phyloP scores from a whole-genome alignment of 2,797 vertebrate species.

The Perodicticus potto region DNA sequence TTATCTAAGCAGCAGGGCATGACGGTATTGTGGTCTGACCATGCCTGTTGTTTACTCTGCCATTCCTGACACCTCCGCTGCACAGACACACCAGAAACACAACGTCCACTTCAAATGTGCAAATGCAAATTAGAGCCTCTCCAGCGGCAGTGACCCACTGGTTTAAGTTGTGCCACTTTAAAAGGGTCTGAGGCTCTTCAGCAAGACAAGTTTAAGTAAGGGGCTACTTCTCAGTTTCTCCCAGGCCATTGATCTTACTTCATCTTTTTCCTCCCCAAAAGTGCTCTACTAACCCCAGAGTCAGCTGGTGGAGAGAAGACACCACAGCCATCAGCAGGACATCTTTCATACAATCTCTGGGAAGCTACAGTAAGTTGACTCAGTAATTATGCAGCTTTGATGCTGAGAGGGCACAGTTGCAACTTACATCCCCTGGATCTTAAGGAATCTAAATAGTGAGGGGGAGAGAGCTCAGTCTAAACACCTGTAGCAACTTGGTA shows the following conservation, averaged over 20 bases:
- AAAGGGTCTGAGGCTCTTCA: neutral
- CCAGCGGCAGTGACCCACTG: neutral
- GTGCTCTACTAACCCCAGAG: neutral
- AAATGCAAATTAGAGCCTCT: neutral
- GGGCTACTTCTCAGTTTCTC: neutral
- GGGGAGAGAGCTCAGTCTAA: neutral
- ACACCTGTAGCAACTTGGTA: neutral
- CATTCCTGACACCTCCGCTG: neutral
- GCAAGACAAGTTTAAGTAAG: neutral
- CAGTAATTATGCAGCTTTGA: neutral
- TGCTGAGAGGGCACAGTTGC: neutral
- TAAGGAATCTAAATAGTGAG: neutral
- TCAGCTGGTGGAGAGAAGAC: neutral
- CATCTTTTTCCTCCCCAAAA: slow-evolving; percentile 2
- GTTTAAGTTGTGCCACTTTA: neutral
- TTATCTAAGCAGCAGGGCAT: neutral
- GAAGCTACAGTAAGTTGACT: neutral
- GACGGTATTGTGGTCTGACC: neutral
- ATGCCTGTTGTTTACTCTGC: neutral
- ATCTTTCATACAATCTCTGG: neutral
- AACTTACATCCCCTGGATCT: neutral
- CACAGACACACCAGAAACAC: neutral
- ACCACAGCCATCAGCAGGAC: neutral
- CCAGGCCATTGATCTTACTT: neutral
- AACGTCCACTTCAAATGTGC: too few species aligned